A percentile compares a stretch with the other conserved stretches of the same genome.
phyloP scores from a whole-genome alignment of 2,113 vertebrate genomes.

The Brienomyrus brachyistius region DNA sequence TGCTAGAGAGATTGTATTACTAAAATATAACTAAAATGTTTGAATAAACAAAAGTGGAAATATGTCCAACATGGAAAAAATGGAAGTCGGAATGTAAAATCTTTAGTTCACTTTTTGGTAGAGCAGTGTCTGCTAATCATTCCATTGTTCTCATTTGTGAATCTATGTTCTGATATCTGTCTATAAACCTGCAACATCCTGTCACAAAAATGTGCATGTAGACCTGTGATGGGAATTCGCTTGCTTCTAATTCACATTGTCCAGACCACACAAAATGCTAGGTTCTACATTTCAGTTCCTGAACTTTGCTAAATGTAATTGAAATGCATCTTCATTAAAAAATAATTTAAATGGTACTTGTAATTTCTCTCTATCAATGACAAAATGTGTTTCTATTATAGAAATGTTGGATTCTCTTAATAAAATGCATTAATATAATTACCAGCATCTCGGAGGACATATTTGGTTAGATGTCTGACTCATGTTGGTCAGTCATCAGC shows the following conservation, averaged over 20 bases:
- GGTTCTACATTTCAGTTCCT: neutral
- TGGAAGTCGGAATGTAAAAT: neutral
- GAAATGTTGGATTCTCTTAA: neutral
- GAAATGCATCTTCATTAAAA: neutral
- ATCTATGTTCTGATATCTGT: neutral
- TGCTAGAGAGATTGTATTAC: neutral
- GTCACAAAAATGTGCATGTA: neutral
- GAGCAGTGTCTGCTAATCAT: neutral
- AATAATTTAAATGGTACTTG: neutral
- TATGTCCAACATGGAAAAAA: neutral
- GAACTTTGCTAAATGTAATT: neutral
- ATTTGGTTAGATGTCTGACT: constrained; percentile 36
- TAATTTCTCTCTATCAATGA: neutral
- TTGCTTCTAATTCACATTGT: neutral
- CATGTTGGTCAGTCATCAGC: constrained; percentile 27
- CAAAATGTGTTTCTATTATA: neutral
- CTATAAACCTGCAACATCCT: neutral
- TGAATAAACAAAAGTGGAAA: neutral
- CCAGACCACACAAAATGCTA: neutral
- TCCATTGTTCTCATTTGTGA: neutral
- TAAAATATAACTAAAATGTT: neutral
- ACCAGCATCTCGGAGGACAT: neutral
- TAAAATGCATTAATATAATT: neutral
- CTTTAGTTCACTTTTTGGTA: neutral
- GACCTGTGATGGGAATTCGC: neutral